Percentiles rank a stretch among this genome's conserved stretches.
Conservation (phyloP, 2,888 invertebrate species). For the Cetonia aurata region DNA sequence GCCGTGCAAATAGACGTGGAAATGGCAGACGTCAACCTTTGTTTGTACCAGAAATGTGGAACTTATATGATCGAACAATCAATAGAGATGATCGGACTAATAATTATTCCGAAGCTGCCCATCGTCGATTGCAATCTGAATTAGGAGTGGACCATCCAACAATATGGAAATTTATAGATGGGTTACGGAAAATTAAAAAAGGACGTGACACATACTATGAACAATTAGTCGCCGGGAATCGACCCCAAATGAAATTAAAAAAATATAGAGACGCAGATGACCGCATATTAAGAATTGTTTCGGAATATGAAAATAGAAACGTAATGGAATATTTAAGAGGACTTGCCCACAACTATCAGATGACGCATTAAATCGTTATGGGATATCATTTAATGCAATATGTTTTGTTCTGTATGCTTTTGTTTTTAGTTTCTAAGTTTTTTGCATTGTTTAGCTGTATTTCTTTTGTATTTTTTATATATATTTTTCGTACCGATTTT, state of each 20-base stretch:
- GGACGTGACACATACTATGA: slow-evolving; percentile 16
- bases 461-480: no score
- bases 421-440: no score
- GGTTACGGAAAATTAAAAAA: slow-evolving; percentile 10
- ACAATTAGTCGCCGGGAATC: slow-evolving; percentile 39
- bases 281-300: no score
- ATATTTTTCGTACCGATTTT: no score
- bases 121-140: slow-evolving; percentile 30
- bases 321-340: slow-evolving; percentile 21
- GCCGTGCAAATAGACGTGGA: slow-evolving; percentile 9
- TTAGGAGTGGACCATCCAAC: no score
- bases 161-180: no score
- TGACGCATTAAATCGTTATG: no score
- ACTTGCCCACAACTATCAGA: slow-evolving; percentile 22
- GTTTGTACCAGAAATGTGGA: slow-evolving; percentile 28
- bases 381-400: no score
- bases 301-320: slow-evolving; percentile 19
- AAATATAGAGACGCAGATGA: slow-evolving; percentile 33
- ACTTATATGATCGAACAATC: slow-evolving; percentile 23
- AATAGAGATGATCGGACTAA: no score
- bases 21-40: slow-evolving; percentile 17
- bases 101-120: slow-evolving; percentile 18
- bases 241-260: slow-evolving; percentile 20
- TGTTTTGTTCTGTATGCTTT: no score
- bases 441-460: no score